Evolutionary conservation across 1,140 invertebrate genomes (phyloP).

Genomic region (Asbolus verrucosus): DNA sequence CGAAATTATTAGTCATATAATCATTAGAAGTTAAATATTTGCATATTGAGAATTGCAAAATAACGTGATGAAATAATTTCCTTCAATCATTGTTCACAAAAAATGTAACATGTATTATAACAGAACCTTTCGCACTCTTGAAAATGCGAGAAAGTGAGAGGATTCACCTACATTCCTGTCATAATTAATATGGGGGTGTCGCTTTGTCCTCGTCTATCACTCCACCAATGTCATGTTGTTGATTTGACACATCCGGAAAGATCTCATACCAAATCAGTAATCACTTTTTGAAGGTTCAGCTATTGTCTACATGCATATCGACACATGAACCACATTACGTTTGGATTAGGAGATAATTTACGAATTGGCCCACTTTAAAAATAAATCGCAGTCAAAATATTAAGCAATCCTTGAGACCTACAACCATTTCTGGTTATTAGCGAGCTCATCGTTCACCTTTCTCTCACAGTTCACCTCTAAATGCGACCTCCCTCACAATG

Average conservation of each 20-base stretch:
- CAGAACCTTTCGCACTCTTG: too few species aligned
- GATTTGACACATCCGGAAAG: background rate
- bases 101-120: too few species aligned
- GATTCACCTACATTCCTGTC: constrained; percentile 22
- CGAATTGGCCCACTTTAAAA: constrained; percentile 5
- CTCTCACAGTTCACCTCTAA: constrained; percentile 6
- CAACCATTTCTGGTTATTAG: constrained; percentile 31
- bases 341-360: background rate
- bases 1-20: too few species aligned
- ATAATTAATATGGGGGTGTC: constrained; percentile 19
- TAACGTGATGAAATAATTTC: too few species aligned
- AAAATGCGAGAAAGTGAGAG: constrained; percentile 9
- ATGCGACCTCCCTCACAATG: background rate
- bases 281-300: background rate
- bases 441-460: constrained; percentile 3
- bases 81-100: too few species aligned
- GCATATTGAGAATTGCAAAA: too few species aligned
- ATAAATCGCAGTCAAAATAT: constrained; percentile 19
- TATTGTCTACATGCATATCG: background rate
- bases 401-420: constrained; percentile 16
- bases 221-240: constrained; percentile 14
- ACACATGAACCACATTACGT: background rate
- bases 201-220: constrained; percentile 19
- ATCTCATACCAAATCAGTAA: background rate
- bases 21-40: too few species aligned